Conservation (phyloP, 2,113 vertebrate species). For the Mus spicilegus region DNA sequence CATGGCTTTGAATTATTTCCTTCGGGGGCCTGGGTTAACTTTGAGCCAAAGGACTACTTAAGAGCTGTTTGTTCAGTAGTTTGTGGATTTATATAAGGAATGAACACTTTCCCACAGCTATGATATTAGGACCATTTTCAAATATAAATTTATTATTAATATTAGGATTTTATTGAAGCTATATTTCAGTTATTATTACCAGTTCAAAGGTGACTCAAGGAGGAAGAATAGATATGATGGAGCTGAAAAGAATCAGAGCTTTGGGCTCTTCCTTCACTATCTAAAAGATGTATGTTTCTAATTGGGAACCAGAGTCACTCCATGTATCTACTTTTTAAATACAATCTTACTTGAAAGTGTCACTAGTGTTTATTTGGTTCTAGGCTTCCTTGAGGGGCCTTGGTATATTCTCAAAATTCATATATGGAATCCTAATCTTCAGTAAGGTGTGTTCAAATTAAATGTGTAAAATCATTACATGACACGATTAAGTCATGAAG, state of each 20-base stretch:
- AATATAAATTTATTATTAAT: constrained; percentile 23
- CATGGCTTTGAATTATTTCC: background rate
- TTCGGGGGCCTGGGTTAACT: background rate
- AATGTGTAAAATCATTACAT: background rate
- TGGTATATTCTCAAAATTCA: background rate
- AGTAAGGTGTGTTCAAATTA: background rate
- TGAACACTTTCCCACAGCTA: background rate
- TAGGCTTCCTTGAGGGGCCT: background rate
- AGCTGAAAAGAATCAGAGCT: background rate
- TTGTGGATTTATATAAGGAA: background rate
- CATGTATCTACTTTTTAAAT: background rate
- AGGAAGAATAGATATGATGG: background rate
- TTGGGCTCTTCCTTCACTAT: background rate
- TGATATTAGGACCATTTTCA: constrained; percentile 33
- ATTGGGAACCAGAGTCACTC: background rate
- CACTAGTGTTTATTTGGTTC: background rate
- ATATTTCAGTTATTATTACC: constrained; percentile 25
- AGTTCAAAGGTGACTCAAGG: background rate
- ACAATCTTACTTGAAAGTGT: background rate
- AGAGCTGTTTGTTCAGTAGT: background rate
- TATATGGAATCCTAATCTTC: background rate
- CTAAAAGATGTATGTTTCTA: background rate
- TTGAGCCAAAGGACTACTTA: background rate
- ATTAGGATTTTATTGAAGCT: background rate
- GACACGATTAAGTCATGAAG: background rate